phyloP scores from a whole-genome alignment of 2,888 invertebrate species.

The Melanostoma mellinum region DNA sequence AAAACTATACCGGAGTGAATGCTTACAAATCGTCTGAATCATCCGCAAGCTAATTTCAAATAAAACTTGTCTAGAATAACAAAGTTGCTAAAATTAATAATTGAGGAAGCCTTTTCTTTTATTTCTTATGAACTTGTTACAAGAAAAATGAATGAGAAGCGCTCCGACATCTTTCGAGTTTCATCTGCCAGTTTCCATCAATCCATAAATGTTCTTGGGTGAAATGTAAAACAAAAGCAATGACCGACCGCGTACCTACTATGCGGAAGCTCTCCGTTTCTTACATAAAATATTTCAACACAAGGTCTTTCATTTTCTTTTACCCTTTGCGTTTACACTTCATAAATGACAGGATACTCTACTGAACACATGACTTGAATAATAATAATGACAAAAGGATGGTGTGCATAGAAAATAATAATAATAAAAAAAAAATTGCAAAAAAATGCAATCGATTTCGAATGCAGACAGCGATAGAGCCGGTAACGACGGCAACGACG shows the following conservation, averaged over 20 bases:
- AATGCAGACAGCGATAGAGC: conserved; percentile 50
- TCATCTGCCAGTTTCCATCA: too few species aligned
- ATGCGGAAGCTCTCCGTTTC: neutral
- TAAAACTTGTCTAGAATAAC: neutral
- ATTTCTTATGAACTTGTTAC: too few species aligned
- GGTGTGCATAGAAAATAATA: neutral
- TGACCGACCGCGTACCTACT: conserved; percentile 22
- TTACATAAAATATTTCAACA: neutral
- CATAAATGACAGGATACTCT: conserved; percentile 56
- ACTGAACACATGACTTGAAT: conserved; percentile 52
- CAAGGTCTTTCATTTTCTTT: neutral
- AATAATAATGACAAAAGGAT: conserved; percentile 41
- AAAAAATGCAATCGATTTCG: conserved; percentile 58
- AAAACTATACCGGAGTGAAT: conserved; percentile 85
- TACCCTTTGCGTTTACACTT: conserved; percentile 32
- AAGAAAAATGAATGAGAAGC: too few species aligned
- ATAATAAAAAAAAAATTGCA: conserved; percentile 13
- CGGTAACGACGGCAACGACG: conserved; percentile 52
- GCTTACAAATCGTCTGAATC: conserved; percentile 81
- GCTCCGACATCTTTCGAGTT: too few species aligned
- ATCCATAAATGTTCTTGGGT: neutral
- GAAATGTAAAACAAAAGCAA: conserved; percentile 38
- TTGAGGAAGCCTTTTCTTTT: neutral
- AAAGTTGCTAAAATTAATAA: neutral
- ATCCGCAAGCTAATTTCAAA: neutral